phyloP scores from a whole-genome alignment of 1,140 invertebrate species.

The Aleiodes sp. region DNA sequence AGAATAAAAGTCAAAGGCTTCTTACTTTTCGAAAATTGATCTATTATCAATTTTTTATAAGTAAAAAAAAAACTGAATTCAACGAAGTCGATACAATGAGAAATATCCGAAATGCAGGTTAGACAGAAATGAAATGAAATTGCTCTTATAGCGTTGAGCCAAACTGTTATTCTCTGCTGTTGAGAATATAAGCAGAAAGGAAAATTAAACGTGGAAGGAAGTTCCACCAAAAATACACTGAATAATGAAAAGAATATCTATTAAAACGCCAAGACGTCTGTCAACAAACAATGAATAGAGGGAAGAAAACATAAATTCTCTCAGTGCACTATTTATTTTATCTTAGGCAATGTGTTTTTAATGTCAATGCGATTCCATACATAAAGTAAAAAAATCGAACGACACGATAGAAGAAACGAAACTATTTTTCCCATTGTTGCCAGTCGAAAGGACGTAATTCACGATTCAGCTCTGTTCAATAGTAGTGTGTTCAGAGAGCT shows the following conservation, averaged over 20 bases:
- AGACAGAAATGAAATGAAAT: background rate
- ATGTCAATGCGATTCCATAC: background rate
- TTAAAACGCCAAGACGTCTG: background rate
- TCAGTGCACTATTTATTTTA: background rate
- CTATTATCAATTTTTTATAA: too few species aligned
- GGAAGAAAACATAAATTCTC: background rate
- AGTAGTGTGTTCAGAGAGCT: background rate
- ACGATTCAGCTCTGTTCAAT: conserved; percentile 12
- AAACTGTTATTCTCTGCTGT: background rate
- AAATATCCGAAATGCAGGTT: background rate
- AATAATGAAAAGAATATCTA: too few species aligned
- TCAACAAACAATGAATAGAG: background rate
- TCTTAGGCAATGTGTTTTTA: background rate
- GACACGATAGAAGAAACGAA: conserved; percentile 4
- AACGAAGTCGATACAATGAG: background rate
- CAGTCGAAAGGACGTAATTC: conserved; percentile 29
- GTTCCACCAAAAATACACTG: too few species aligned
- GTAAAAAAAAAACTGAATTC: too few species aligned
- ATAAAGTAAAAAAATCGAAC: conserved; percentile 2
- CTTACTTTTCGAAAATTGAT: too few species aligned
- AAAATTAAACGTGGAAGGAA: background rate
- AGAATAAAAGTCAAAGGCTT: background rate
- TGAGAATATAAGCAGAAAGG: background rate
- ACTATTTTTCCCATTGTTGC: conserved; percentile 7
- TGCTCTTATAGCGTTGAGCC: background rate